A percentile compares a stretch with the other conserved stretches of the same genome.
Evolutionary conservation across 2,797 vertebrate genomes (phyloP).

Genomic region (Peromyscus nudipes): DNA sequence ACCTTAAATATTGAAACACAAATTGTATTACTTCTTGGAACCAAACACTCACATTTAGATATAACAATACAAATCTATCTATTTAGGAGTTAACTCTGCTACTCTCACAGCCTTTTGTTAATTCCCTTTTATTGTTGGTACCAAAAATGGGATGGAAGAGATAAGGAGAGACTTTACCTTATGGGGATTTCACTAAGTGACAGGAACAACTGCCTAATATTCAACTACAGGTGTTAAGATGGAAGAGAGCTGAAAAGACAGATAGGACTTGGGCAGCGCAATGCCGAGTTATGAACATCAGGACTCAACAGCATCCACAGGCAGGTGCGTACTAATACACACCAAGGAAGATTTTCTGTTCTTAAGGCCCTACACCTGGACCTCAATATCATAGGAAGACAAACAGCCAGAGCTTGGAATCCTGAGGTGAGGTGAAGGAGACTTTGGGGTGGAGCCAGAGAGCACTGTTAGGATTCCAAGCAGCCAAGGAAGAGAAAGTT

Average conservation of each 20-base stretch:
- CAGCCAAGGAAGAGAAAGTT: background rate
- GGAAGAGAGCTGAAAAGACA: background rate
- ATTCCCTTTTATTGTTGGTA: background rate
- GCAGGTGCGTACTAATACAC: background rate
- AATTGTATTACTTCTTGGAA: background rate
- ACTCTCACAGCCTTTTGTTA: background rate
- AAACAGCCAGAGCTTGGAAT: background rate
- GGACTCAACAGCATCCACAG: background rate
- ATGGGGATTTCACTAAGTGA: background rate
- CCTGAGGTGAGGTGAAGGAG: background rate
- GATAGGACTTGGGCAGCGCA: background rate
- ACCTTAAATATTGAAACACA: constrained; percentile 41
- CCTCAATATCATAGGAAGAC: background rate
- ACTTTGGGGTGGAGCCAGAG: too few relatives aligned
- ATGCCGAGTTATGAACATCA: background rate
- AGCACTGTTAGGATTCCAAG: background rate
- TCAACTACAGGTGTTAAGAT: background rate
- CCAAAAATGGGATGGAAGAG: background rate
- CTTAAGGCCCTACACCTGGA: background rate
- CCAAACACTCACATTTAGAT: constrained; percentile 18
- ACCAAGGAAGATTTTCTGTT: background rate
- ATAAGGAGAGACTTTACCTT: background rate
- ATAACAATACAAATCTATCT: background rate
- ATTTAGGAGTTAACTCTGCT: background rate
- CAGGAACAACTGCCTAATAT: background rate